Percentiles rank a stretch among this genome's conserved stretches.
Evolutionary conservation across 2,797 vertebrate species (phyloP).

Genomic region (Notolepis coatsorum): DNA sequence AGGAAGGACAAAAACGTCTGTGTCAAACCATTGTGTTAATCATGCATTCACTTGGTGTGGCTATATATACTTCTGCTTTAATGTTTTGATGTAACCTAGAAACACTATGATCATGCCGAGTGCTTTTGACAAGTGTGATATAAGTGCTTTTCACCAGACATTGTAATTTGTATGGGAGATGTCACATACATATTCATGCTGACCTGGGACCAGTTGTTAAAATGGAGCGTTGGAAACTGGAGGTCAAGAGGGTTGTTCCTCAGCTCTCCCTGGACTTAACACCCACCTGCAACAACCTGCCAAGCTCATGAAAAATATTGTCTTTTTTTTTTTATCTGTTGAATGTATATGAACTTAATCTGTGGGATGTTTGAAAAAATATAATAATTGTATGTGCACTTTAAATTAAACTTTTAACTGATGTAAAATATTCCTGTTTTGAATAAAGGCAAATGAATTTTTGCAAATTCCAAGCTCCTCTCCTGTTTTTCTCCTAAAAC

Average conservation of each 20-base stretch:
- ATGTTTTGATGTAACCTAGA: no score
- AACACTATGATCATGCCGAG: background rate
- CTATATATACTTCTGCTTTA: no score
- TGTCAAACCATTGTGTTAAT: background rate
- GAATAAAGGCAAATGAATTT: constrained; percentile 54
- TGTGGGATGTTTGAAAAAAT: constrained; percentile 32
- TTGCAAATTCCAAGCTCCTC: background rate
- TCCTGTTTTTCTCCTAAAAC: background rate
- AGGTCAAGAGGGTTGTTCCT: background rate
- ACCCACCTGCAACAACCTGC: no score
- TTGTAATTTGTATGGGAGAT: background rate
- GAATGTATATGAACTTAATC: constrained; percentile 31
- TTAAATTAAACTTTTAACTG: constrained; percentile 24
- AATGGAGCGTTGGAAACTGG: background rate
- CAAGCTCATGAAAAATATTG: constrained; percentile 33
- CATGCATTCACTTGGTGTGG: background rate
- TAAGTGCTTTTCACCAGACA: background rate
- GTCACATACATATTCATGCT: background rate
- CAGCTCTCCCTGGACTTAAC: constrained; percentile 2
- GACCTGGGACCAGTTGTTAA: background rate
- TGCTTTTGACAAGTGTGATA: background rate
- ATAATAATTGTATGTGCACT: constrained; percentile 31
- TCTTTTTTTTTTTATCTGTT: constrained; percentile 22
- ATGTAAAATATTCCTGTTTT: constrained; percentile 38
- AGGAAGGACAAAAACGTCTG: background rate